These are phyloP conservation scores for Mactromeris polynyma DNA, from an alignment of 2,888 invertebrate species.

Conservation along the genomic window DNA sequence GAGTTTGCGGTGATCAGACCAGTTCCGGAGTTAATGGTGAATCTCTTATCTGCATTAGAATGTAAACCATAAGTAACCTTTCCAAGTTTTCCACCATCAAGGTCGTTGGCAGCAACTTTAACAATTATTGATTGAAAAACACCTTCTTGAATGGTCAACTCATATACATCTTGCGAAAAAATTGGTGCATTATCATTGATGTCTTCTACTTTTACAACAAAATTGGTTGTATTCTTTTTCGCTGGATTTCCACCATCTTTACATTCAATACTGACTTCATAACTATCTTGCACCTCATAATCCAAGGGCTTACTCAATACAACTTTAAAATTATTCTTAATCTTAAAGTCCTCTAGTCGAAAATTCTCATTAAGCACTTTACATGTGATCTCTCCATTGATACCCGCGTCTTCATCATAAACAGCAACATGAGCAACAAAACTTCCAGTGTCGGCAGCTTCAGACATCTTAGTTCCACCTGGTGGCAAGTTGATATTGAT, in stretches of 20 bases:
- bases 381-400: conserved; percentile 80
- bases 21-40: conserved; percentile 93
- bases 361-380: conserved; percentile 73
- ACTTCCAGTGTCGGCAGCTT: conserved; percentile 94
- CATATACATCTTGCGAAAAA: conserved; percentile 77
- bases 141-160: conserved; percentile 79
- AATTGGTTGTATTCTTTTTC: conserved; percentile 75
- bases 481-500: conserved; percentile 94
- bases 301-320: conserved; percentile 78
- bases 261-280: conserved; percentile 81
- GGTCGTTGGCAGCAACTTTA: conserved; percentile 91
- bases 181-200: conserved; percentile 83
- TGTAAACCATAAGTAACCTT: conserved; percentile 88
- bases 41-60: conserved; percentile 92
- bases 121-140: conserved; percentile 75
- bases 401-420: conserved; percentile 78
- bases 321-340: conserved; percentile 74
- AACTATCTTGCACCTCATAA: conserved; percentile 76
- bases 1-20: conserved; percentile 95
- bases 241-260: conserved; percentile 82
- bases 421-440: conserved; percentile 98
- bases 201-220: conserved; percentile 81
- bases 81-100: conserved; percentile 80
- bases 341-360: conserved; percentile 70
- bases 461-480: conserved; percentile 89